A percentile compares a stretch with the other conserved stretches of the same genome.
phyloP scores from a whole-genome alignment of 2,888 invertebrate genomes.

The Caenorhabditis becei region DNA sequence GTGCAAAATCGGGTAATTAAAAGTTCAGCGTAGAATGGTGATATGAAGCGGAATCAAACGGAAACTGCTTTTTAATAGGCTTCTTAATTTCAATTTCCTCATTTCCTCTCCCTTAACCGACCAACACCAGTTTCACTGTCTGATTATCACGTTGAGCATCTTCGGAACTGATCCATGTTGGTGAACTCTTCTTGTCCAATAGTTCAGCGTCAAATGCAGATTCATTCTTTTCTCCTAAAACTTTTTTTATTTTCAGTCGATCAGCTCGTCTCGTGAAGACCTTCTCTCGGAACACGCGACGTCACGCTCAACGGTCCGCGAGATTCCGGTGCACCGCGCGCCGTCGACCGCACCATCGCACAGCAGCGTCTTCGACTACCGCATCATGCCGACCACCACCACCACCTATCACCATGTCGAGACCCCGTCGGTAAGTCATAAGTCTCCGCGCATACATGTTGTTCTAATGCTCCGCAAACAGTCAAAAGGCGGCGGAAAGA shows the following conservation, averaged over 20 bases:
- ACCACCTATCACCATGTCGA: constrained; percentile 61
- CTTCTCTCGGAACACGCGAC: constrained; percentile 75
- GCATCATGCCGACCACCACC: constrained; percentile 70
- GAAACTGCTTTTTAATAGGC: background rate
- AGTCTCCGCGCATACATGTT: constrained; percentile 4
- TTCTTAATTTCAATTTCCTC: background rate
- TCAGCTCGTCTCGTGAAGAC: constrained; percentile 76
- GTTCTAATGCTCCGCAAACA: constrained; percentile 18
- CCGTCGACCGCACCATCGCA: constrained; percentile 74
- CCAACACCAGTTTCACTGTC: background rate
- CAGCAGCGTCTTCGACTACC: constrained; percentile 69
- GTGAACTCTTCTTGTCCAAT: too few relatives aligned
- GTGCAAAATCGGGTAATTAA: constrained; percentile 46
- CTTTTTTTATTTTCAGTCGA: constrained; percentile 55
- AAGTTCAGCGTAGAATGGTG: constrained; percentile 30
- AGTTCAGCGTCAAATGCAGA: too few relatives aligned
- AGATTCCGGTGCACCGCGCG: constrained; percentile 80
- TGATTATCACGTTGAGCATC: background rate
- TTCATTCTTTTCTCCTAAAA: too few relatives aligned
- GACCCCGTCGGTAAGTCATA: constrained; percentile 56
- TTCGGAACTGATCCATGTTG: background rate
- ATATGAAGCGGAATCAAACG: background rate
- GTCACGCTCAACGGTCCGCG: constrained; percentile 78
- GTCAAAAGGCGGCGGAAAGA: background rate
- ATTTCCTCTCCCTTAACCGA: background rate